phyloP scores from a whole-genome alignment of 2,888 invertebrate species.

The Copidosoma aretas region DNA sequence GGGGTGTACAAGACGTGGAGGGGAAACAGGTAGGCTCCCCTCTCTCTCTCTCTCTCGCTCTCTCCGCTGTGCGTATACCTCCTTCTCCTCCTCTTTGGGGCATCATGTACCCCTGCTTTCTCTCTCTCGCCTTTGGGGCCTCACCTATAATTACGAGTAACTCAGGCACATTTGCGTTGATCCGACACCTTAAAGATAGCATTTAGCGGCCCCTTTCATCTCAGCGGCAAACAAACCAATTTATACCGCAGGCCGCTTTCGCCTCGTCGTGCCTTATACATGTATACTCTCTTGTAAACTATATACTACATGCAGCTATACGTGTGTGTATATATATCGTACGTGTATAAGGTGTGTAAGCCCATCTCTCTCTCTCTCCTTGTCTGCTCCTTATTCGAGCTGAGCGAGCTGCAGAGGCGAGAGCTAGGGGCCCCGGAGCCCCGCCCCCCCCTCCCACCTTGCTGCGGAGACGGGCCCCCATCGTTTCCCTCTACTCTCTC shows the following conservation, averaged over 20 bases:
- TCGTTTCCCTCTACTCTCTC: too few relatives aligned
- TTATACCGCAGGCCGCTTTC: constrained; percentile 63
- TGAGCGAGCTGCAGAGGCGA: too few relatives aligned
- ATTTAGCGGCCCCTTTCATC: constrained; percentile 64
- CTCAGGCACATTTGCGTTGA: constrained; percentile 64
- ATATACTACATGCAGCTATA: too few relatives aligned
- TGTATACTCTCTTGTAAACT: too few relatives aligned
- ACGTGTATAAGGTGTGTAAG: too few relatives aligned
- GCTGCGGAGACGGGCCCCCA: too few relatives aligned
- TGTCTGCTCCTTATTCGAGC: too few relatives aligned
- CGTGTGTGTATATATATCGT: too few relatives aligned
- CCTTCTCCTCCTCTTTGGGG: background rate
- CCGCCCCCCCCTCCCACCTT: constrained; percentile 52
- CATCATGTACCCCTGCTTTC: background rate
- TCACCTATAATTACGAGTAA: constrained; percentile 64
- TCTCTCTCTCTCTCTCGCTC: background rate
- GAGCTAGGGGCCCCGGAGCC: constrained; percentile 34
- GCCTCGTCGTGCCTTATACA: too few relatives aligned
- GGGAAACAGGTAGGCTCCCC: too few relatives aligned
- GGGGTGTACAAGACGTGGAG: constrained; percentile 31
- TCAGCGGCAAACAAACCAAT: constrained; percentile 64
- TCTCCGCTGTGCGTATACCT: background rate
- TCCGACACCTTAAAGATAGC: constrained; percentile 64
- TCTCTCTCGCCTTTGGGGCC: constrained; percentile 28
- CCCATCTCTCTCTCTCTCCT: constrained; percentile 7